Percentiles rank a stretch among this genome's conserved stretches.
phyloP scores from a whole-genome alignment of 2,113 vertebrate genomes.

The zebrafish (Danio rerio) region GRCz12tu NC_133183.1:48154501-48155000 shows the following conservation, averaged over 20 bases:
- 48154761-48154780: neutral
- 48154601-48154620: neutral
- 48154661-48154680: neutral
- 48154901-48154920: no score
- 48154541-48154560: neutral
- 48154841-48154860: no score
- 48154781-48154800: no score
- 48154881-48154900: no score
- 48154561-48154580: neutral
- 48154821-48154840: no score
- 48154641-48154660: neutral
- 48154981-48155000: no score
- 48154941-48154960: no score
- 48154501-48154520: neutral
- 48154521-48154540: neutral
- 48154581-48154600: neutral
- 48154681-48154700: neutral
- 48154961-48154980: no score
- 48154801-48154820: neutral
- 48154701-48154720: slow-evolving; percentile 18
- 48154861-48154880: no score
- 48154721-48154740: slow-evolving; percentile 18
- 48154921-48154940: no score
- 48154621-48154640: neutral
- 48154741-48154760: slow-evolving; percentile 4